These are phyloP conservation scores for Drosophila ogumai DNA, from an alignment of 1,140 invertebrate species.

Conservation along the genomic window DNA sequence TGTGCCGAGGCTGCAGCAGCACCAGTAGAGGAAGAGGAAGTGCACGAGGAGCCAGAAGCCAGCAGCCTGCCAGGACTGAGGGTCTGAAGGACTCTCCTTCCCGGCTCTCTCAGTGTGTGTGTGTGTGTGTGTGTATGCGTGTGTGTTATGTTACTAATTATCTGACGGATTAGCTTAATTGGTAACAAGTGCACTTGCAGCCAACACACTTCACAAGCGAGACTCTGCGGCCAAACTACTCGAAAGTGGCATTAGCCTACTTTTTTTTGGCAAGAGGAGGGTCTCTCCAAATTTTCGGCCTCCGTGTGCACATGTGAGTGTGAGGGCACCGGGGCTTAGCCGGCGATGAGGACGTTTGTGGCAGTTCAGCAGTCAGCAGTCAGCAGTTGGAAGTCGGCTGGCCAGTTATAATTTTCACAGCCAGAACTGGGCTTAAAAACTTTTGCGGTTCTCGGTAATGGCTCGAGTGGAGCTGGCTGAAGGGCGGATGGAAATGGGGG, in stretches of 20 bases:
- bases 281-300: slow-evolving; percentile 51
- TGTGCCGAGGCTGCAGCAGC: slow-evolving; percentile 70
- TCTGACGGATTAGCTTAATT: slow-evolving; percentile 83
- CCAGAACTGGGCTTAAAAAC: slow-evolving; percentile 72
- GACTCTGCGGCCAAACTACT: slow-evolving; percentile 77
- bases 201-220: slow-evolving; percentile 75
- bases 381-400: slow-evolving; percentile 15
- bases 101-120: not conserved
- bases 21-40: slow-evolving; percentile 28
- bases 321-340: slow-evolving; percentile 43
- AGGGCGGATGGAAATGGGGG: not conserved
- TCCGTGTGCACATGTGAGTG: slow-evolving; percentile 27
- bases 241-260: slow-evolving; percentile 81
- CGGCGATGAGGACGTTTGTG: slow-evolving; percentile 55
- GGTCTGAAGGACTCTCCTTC: slow-evolving; percentile 36
- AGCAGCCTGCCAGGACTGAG: slow-evolving; percentile 36
- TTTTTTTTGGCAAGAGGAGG: slow-evolving; percentile 54
- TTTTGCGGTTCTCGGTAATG: slow-evolving; percentile 58
- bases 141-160: slow-evolving; percentile 83
- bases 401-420: slow-evolving; percentile 75
- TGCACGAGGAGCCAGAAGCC: slow-evolving; percentile 21
- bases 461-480: slow-evolving; percentile 15
- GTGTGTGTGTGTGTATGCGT: slow-evolving; percentile 38
- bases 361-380: slow-evolving; percentile 49
- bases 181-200: slow-evolving; percentile 82